A percentile compares a stretch with the other conserved stretches of the same genome.
These are phyloP conservation scores for Enteromius viviparus DNA, from an alignment of 2,797 vertebrate species.

Conservation along the genomic window DNA sequence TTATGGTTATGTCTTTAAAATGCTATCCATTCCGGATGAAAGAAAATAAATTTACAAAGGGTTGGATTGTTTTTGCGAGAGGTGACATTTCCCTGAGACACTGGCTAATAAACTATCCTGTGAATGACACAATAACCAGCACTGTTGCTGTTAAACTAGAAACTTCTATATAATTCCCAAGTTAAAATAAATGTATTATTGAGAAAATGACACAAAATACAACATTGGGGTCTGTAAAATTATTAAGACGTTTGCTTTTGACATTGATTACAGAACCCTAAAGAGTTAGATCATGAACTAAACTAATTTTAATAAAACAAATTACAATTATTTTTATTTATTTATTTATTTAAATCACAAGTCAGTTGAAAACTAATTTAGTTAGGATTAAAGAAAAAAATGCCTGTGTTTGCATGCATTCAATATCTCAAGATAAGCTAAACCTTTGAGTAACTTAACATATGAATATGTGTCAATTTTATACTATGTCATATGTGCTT, in stretches of 20 bases:
- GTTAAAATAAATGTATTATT: not conserved
- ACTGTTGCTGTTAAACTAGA: not conserved
- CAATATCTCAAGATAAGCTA: slow-evolving; percentile 23
- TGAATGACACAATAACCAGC: slow-evolving; percentile 5
- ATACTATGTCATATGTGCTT: slow-evolving; percentile 38
- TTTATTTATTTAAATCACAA: not conserved
- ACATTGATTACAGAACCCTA: not conserved
- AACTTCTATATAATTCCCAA: not conserved
- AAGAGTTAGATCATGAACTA: not conserved
- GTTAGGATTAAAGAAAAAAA: not conserved
- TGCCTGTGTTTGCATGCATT: slow-evolving; percentile 11
- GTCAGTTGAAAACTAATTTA: not conserved
- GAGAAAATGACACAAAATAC: not conserved
- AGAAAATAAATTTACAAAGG: not conserved
- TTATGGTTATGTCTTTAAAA: not conserved
- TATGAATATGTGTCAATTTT: slow-evolving; percentile 31
- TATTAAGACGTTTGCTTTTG: not conserved
- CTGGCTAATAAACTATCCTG: slow-evolving; percentile 4
- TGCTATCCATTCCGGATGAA: not conserved
- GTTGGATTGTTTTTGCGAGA: not conserved
- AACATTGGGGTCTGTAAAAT: not conserved
- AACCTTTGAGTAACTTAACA: slow-evolving; percentile 27
- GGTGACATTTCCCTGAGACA: slow-evolving; percentile 17
- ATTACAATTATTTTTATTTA: not conserved
- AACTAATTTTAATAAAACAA: not conserved